These are phyloP conservation scores for Aethes cnicana DNA, from an alignment of 2,888 invertebrate genomes.

Conservation along the genomic window DNA sequence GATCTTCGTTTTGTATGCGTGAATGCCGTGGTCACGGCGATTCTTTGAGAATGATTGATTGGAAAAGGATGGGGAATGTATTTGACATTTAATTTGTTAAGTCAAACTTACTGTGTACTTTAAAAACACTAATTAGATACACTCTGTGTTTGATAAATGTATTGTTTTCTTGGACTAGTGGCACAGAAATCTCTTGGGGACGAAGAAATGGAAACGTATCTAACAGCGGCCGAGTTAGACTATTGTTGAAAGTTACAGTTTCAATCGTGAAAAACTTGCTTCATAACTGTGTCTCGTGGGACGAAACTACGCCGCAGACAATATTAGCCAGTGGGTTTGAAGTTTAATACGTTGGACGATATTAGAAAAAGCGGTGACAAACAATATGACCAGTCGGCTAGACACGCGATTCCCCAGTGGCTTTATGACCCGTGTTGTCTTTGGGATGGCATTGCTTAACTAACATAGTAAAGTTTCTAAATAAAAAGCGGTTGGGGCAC, in stretches of 20 bases:
- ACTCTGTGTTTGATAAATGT: constrained; percentile 9
- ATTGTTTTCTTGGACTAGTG: not conserved
- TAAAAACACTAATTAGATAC: not conserved
- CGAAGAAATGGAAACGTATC: constrained; percentile 48
- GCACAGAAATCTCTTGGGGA: constrained; percentile 55
- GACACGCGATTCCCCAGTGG: constrained; percentile 51
- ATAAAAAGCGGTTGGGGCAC: constrained; percentile 10
- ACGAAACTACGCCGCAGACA: constrained; percentile 47
- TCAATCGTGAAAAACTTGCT: constrained; percentile 67
- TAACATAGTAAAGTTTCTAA: not conserved
- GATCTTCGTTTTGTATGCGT: constrained; percentile 60
- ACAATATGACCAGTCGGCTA: constrained; percentile 33
- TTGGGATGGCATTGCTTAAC: constrained; percentile 15
- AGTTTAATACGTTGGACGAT: constrained; percentile 43
- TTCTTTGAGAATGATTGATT: constrained; percentile 50
- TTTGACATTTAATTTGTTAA: too few species aligned
- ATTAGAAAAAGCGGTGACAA: constrained; percentile 38
- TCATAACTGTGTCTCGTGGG: constrained; percentile 62
- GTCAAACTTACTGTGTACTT: not conserved
- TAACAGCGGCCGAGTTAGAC: constrained; percentile 43
- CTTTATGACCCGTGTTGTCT: constrained; percentile 15
- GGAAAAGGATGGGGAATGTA: constrained; percentile 22
- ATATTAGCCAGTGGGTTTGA: constrained; percentile 50
- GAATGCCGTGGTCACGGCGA: constrained; percentile 51
- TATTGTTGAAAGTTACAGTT: constrained; percentile 58